These are phyloP conservation scores for Sclerurus mexicanus DNA, from an alignment of 2,113 vertebrate species.

Conservation along the genomic window DNA sequence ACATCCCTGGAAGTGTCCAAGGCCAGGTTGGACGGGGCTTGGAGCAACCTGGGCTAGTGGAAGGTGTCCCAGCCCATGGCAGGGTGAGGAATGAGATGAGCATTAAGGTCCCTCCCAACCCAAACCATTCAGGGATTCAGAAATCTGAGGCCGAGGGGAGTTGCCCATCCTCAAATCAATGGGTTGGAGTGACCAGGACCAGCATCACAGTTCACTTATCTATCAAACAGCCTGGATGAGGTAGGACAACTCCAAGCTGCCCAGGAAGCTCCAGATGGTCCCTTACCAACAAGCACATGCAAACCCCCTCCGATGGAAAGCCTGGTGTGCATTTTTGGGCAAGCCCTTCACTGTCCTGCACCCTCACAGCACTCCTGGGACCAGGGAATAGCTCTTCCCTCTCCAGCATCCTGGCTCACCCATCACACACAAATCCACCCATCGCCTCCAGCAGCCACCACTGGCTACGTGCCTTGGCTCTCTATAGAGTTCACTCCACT, in stretches of 20 bases:
- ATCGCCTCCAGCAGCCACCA: accelerated
- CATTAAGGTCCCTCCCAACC: neutral
- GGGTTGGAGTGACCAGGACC: neutral
- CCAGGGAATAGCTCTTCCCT: accelerated
- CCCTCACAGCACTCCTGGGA: accelerated
- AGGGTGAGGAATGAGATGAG: accelerated
- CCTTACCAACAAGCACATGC: neutral
- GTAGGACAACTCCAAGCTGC: accelerated
- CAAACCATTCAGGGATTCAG: neutral
- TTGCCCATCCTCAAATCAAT: neutral
- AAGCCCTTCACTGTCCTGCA: neutral
- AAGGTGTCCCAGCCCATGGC: neutral
- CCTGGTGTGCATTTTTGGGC: accelerated
- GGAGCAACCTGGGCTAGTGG: accelerated
- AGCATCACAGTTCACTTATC: neutral
- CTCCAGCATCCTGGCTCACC: neutral
- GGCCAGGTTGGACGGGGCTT: accelerated
- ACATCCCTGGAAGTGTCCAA: neutral
- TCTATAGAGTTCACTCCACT: neutral
- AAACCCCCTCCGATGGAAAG: neutral
- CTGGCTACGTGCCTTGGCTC: neutral
- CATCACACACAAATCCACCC: neutral
- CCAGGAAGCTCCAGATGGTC: accelerated
- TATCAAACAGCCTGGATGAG: neutral
- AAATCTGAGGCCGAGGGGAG: neutral